Percentiles rank a stretch among this genome's conserved stretches.
Evolutionary conservation across 2,888 invertebrate species (phyloP).

Genomic region (Polydrusus cervinus): DNA sequence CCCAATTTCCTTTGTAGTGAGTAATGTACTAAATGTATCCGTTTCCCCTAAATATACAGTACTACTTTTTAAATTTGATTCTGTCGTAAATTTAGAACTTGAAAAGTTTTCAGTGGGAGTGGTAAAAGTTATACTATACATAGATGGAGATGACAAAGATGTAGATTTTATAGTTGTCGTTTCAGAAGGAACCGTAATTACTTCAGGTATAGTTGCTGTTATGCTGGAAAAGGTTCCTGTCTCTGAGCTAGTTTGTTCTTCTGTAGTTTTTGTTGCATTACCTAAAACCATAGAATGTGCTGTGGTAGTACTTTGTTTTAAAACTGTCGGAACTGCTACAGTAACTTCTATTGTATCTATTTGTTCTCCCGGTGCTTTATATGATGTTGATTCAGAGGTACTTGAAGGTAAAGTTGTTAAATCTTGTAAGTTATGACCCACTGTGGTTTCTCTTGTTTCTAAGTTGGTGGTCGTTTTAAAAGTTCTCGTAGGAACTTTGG

Average conservation of each 20-base stretch:
- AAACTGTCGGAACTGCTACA: background rate
- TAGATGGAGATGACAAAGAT: conserved; percentile 20
- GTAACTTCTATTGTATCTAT: conserved; percentile 2
- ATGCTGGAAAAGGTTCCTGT: conserved; percentile 1
- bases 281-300: conserved; percentile 6
- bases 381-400: background rate
- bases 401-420: background rate
- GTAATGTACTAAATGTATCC: conserved; percentile 43
- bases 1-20: conserved; percentile 49
- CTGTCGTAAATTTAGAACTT: conserved; percentile 18
- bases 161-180: background rate
- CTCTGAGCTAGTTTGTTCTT: background rate
- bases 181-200: conserved; percentile 16
- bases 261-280: background rate
- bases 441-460: background rate
- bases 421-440: background rate
- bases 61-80: conserved; percentile 33
- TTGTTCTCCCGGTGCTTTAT: background rate
- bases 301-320: conserved; percentile 3
- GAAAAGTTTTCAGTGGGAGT: conserved; percentile 6
- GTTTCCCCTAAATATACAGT: conserved; percentile 27
- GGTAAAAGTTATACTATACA: conserved; percentile 41
- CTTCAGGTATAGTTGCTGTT: conserved; percentile 29
- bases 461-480: background rate
- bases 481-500: background rate